phyloP scores from a whole-genome alignment of 1,140 invertebrate species.

The Psix sp. region DNA sequence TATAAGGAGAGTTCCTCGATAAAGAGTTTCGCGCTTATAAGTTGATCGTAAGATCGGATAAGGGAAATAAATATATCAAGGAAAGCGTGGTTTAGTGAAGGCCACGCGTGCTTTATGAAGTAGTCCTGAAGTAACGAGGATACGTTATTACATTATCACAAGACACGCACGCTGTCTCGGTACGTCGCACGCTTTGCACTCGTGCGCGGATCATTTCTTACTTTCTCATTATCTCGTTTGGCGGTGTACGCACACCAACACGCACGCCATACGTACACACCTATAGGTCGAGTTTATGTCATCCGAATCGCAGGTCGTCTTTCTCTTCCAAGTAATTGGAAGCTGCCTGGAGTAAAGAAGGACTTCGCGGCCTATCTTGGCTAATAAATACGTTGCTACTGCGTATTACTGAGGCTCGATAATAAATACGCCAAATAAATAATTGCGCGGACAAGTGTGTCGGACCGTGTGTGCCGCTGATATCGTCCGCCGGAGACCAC shows the following conservation, averaged over 20 bases:
- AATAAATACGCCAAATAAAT: slow-evolving; percentile 69
- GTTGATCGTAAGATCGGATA: slow-evolving; percentile 68
- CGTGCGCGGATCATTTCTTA: slow-evolving; percentile 58
- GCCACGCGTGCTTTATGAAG: slow-evolving; percentile 69
- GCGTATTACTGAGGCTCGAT: slow-evolving; percentile 64
- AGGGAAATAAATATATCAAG: slow-evolving; percentile 71
- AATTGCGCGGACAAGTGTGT: slow-evolving; percentile 51
- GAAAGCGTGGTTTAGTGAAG: slow-evolving; percentile 25
- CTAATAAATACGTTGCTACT: slow-evolving; percentile 73
- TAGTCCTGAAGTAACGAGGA: slow-evolving; percentile 63
- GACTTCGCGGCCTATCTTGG: slow-evolving; percentile 66
- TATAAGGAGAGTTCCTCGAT: slow-evolving; percentile 15
- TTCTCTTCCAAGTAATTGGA: slow-evolving; percentile 64
- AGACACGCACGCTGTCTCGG: slow-evolving; percentile 65
- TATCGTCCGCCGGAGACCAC: slow-evolving; percentile 10
- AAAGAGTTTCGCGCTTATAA: slow-evolving; percentile 49
- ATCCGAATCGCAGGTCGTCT: slow-evolving; percentile 7
- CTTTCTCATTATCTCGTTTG: slow-evolving; percentile 61
- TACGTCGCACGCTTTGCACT: slow-evolving; percentile 41
- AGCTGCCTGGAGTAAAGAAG: slow-evolving; percentile 62
- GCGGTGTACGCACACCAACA: slow-evolving; percentile 25
- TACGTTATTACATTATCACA: slow-evolving; percentile 74
- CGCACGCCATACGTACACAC: slow-evolving; percentile 4
- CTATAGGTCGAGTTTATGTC: slow-evolving; percentile 13
- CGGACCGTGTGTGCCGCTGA: slow-evolving; percentile 13